phyloP scores from a whole-genome alignment of 2,113 vertebrate genomes.

The Cricetomys ansorgei region DNA sequence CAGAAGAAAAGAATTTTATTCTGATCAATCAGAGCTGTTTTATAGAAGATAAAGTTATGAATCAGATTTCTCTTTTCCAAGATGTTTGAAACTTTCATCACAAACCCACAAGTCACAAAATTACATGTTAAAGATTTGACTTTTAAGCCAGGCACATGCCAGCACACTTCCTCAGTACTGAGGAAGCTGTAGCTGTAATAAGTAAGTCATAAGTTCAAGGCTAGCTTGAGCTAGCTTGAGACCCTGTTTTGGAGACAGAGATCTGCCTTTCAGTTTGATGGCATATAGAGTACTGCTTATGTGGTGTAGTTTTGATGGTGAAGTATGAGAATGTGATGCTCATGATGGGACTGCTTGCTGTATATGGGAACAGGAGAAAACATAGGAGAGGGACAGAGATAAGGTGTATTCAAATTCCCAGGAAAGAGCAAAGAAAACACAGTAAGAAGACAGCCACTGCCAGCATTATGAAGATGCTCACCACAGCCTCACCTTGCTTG shows the following conservation, averaged over 20 bases:
- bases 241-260: background rate
- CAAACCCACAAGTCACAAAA: background rate
- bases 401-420: background rate
- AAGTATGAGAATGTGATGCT: background rate
- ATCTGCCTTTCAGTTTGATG: background rate
- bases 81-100: background rate
- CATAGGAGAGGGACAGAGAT: background rate
- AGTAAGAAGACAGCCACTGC: background rate
- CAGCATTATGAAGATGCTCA: background rate
- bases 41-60: background rate
- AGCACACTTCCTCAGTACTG: background rate
- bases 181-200: too few species aligned
- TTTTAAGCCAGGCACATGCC: background rate
- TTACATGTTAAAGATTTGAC: background rate
- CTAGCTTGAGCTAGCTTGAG: too few species aligned
- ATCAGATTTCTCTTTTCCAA: background rate
- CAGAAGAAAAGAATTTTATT: background rate
- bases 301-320: background rate
- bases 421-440: background rate
- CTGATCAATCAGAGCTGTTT: background rate
- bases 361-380: background rate
- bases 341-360: background rate
- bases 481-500: accelerated
- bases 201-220: background rate
- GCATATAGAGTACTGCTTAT: background rate